Base-by-base conservation (phyloP, 2,113 vertebrate genomes). In the Siniperca knerii region DNA sequence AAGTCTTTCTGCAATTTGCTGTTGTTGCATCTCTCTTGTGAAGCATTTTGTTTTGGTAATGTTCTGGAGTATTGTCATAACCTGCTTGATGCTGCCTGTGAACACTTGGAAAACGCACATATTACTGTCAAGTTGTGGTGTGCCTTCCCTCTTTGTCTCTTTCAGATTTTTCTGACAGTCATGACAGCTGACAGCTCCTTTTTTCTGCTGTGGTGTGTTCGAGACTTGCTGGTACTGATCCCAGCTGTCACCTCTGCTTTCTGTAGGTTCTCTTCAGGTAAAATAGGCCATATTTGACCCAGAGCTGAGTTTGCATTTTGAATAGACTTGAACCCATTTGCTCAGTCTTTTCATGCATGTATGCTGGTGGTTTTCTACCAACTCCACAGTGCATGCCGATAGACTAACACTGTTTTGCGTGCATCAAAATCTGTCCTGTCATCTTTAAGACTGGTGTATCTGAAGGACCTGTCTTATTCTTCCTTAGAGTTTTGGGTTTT, bases 231-330 rank as follows among this genome's bases (percentile, higher is more conserved):
- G 75, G 70, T 82, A 13, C 84, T 79, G 84, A 79, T 72, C 44
- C 44, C 33, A 50, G 57, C 82, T 93, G 92, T 92, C 93, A 82
- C 73, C 76, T 90, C 66, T 25, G 54, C 37, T 93, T 74, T 40
- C 48, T 81, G 10, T 67, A 50, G 67, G 8, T 71, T 50, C 18
- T 81, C 64, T 79, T 69, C 67, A 78, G 77, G 84, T 89, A 65
- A 82, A 89, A 72, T 55, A 65, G 18, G 44, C 29, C 46, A 8
- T 16, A 9, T 72, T 44, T 83, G 82, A 80, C 74, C 46, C n/a
- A 11, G 23, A 77, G 77, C 76, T 88, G 81, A 84, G 78, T 84
- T 60, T 72, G 85, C 90, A 74, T 78, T 65, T n/a, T 55, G 16
- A 79, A 9, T 0, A 16, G 15, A 33, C 9, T 77, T 12, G 15